These are phyloP conservation scores for Chloebia gouldiae DNA, from an alignment of 2,113 vertebrate genomes.

Conservation along the genomic window DNA sequence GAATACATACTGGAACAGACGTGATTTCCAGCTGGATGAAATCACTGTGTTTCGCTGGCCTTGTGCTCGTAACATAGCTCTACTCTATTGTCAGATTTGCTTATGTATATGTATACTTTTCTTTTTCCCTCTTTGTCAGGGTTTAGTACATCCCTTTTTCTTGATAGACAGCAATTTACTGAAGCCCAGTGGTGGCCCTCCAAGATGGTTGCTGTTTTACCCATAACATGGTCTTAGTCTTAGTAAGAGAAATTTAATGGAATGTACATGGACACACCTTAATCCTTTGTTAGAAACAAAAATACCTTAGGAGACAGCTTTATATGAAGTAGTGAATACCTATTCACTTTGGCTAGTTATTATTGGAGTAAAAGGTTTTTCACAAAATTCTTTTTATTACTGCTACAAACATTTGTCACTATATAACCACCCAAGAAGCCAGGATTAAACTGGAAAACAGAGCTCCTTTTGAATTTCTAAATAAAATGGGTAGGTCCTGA, in stretches of 20 bases:
- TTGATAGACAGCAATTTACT: not conserved
- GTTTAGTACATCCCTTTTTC: not conserved
- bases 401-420: not conserved
- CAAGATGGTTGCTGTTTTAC: not conserved
- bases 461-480: not conserved
- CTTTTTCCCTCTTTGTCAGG: not conserved
- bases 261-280: not conserved
- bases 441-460: not conserved
- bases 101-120: not conserved
- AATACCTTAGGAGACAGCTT: not conserved
- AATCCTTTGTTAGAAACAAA: slow-evolving; percentile 12
- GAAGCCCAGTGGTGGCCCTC: not conserved
- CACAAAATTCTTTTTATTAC: not conserved
- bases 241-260: not conserved
- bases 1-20: slow-evolving; percentile 34
- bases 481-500: not conserved
- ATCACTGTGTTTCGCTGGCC: not conserved
- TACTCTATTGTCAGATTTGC: slow-evolving; percentile 19
- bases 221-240: not conserved
- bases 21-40: slow-evolving; percentile 47
- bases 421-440: not conserved
- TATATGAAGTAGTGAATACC: not conserved
- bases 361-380: not conserved
- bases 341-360: not conserved
- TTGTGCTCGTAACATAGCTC: not conserved